Percentiles rank a stretch among this genome's conserved stretches.
phyloP scores from a whole-genome alignment of 1,140 invertebrate genomes.

The Aphidius gifuensis region DNA sequence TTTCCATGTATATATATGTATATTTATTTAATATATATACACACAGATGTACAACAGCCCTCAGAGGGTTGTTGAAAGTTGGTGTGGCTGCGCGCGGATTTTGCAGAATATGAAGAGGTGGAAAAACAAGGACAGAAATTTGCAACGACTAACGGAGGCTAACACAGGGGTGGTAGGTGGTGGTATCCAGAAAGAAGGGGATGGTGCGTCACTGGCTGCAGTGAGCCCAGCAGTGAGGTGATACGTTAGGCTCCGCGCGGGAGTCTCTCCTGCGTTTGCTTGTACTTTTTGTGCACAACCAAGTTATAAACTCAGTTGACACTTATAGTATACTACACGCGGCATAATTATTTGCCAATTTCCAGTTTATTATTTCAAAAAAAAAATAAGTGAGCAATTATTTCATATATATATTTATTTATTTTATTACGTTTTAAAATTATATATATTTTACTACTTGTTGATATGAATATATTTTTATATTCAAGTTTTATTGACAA shows the following conservation, averaged over 20 bases:
- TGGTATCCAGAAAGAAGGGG: slow-evolving; percentile 33
- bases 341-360: slow-evolving; percentile 28
- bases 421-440: neutral
- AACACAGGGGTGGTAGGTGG: slow-evolving; percentile 15
- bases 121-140: slow-evolving; percentile 22
- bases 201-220: slow-evolving; percentile 53
- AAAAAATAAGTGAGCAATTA: neutral
- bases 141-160: slow-evolving; percentile 11
- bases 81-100: slow-evolving; percentile 9
- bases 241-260: slow-evolving; percentile 52
- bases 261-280: slow-evolving; percentile 47
- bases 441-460: too few relatives aligned
- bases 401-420: neutral
- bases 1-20: neutral
- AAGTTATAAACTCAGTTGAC: slow-evolving; percentile 21
- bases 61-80: too few relatives aligned
- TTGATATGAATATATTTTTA: too few relatives aligned
- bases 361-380: neutral
- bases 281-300: slow-evolving; percentile 17
- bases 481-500: too few relatives aligned
- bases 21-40: neutral
- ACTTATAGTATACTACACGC: slow-evolving; percentile 21
- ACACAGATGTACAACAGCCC: neutral
- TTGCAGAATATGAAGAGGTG: slow-evolving; percentile 22
- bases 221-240: slow-evolving; percentile 53